Base-by-base conservation (phyloP, 2,888 invertebrate species). In the Aradus depressus region DNA sequence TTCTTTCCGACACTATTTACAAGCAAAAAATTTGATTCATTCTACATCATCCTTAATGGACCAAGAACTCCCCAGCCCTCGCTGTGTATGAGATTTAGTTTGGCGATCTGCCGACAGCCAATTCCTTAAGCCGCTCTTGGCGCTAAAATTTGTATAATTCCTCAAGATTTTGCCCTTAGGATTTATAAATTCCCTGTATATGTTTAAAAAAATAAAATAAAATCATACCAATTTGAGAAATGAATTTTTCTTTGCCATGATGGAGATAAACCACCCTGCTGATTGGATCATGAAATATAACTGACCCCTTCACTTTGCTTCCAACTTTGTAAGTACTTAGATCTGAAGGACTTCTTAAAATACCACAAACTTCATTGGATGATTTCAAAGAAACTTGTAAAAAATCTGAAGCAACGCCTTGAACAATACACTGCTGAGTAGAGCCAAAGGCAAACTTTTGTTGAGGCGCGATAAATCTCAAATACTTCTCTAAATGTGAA, bases 231-330 rank as follows among this genome's bases (percentile, higher is more conserved):
- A n/a, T n/a, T n/a, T n/a, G n/a, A n/a, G n/a, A n/a, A n/a, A n/a
- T n/a, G 31, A 28, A 41, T 4, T n/a, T 12, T 6, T 41, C 22
- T 21, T 19, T 34, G 16, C 6, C 28, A 10, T n/a, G 22, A 31
- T 14, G 34, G 10, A 41, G 14, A 50, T 26, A 12, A 42, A 42
- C 22, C 12, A 39, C 10, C 12, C 21, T 28, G 5, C 21, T 28
- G 1, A 21, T 31, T 14, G 37, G 5, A 21, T 49, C 38, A 21
- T 49, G 41, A 28, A 22, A 49, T 8, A 49, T 16, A 12, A 49
- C 49, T 10, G 10, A 21, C 10, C 39, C 49, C 14, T 38, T 21
- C 28, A 49, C 12, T 26, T 16, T 39, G 12, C 34, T 19, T 4
- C 19, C 44, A 35, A 23, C 35, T 34, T 44, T 23, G 2, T 31